Percentiles rank a stretch among this genome's conserved stretches.
phyloP scores from a whole-genome alignment of 2,888 invertebrate genomes.

The Microplitis deprimator region DNA sequence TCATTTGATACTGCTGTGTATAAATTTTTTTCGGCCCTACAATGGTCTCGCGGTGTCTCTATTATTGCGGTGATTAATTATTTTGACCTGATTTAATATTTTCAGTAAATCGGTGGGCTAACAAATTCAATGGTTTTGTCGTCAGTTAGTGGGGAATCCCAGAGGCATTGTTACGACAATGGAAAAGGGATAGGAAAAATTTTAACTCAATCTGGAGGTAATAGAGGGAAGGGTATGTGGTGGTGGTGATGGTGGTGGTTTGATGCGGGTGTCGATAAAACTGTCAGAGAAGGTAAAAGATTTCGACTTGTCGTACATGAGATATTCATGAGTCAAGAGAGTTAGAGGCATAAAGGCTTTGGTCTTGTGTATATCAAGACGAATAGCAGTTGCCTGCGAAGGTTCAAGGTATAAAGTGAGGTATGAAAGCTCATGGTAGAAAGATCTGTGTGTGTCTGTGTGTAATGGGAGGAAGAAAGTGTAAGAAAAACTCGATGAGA shows the following conservation, averaged over 20 bases:
- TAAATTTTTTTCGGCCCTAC: neutral
- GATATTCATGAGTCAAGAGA: conserved; percentile 18
- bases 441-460: neutral
- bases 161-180: too few species aligned
- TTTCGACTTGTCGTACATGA: neutral
- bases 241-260: neutral
- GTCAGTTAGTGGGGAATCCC: too few species aligned
- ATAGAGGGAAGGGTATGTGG: too few species aligned
- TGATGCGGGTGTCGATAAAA: neutral
- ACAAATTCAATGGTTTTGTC: too few species aligned
- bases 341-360: neutral
- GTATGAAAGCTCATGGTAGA: too few species aligned
- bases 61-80: conserved; percentile 7
- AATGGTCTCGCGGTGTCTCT: neutral
- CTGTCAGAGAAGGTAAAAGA: neutral
- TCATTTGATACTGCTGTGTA: neutral
- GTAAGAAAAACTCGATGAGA: conserved; percentile 2
- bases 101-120: neutral
- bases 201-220: too few species aligned
- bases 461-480: neutral
- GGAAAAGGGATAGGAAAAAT: too few species aligned
- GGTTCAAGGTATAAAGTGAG: neutral
- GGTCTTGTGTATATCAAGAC: conserved; percentile 13
- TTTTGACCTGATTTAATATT: neutral
- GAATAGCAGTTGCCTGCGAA: neutral